Evolutionary conservation across 2,797 vertebrate genomes (phyloP).

Genomic region (Urocyon cinereoargenteus): DNA sequence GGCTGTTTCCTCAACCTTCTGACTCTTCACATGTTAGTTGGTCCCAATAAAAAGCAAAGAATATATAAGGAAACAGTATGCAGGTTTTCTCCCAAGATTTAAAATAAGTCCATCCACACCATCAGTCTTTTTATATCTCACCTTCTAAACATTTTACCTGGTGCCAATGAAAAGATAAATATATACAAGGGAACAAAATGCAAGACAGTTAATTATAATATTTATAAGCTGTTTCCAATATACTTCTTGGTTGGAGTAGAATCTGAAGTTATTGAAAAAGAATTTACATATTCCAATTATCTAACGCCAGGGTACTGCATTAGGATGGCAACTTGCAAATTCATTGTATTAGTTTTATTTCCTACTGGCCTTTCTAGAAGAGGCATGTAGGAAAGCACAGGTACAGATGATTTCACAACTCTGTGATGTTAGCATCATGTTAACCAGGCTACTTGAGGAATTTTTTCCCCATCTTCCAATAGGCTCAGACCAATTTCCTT

Average conservation of each 20-base stretch:
- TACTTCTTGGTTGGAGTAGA: conserved; percentile 38
- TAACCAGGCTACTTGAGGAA: not conserved
- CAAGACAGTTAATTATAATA: conserved; percentile 70
- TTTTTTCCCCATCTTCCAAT: not conserved
- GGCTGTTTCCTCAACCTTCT: not conserved
- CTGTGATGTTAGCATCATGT: not conserved
- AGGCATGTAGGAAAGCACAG: not conserved
- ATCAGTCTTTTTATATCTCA: not conserved
- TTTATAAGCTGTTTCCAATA: conserved; percentile 63
- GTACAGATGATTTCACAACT: not conserved
- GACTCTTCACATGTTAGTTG: not conserved
- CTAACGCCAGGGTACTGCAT: not conserved
- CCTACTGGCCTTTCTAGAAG: not conserved
- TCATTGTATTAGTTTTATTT: not conserved
- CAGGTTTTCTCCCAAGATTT: not conserved
- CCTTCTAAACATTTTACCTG: not conserved
- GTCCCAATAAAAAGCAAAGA: not conserved
- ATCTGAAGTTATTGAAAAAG: conserved; percentile 57
- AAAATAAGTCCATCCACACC: not conserved
- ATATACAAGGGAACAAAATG: not conserved
- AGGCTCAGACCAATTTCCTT: not conserved
- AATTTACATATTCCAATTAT: conserved; percentile 64
- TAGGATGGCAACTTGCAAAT: not conserved
- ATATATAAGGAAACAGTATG: not conserved
- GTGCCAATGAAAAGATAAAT: conserved; percentile 54